These are phyloP conservation scores for Sebastes baramenuke DNA, from an alignment of 2,797 vertebrate species.

Conservation along the genomic window DNA sequence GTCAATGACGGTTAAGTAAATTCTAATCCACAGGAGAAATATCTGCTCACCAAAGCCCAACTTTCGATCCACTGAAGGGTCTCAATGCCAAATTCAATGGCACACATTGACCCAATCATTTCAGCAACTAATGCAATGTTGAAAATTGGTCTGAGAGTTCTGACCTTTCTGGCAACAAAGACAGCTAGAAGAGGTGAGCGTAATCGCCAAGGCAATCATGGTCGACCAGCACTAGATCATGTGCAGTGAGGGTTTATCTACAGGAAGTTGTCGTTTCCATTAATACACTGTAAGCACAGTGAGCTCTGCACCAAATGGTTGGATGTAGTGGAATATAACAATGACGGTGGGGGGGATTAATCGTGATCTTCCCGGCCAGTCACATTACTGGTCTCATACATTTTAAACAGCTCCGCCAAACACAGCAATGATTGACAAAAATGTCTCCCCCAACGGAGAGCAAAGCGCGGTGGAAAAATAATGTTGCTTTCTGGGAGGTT, in stretches of 20 bases:
- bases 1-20: neutral
- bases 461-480: neutral
- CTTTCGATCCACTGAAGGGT: neutral
- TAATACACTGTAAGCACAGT: neutral
- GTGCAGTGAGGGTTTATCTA: neutral
- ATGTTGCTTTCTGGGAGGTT: neutral
- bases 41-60: neutral
- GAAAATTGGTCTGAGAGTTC: neutral
- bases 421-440: neutral
- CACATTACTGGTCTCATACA: conserved; percentile 35
- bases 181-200: neutral
- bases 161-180: neutral
- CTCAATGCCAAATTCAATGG: neutral
- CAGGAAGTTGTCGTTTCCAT: neutral
- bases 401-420: conserved; percentile 38
- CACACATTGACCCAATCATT: neutral
- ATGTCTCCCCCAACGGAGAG: neutral
- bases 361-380: conserved; percentile 1
- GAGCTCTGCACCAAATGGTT: neutral
- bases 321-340: conserved; percentile 1
- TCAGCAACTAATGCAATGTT: neutral
- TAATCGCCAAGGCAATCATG: neutral
- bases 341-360: conserved; percentile 8
- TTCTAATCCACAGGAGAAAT: neutral
- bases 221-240: neutral